phyloP scores from a whole-genome alignment of 1,140 invertebrate genomes.

The Conus betulinus region DNA sequence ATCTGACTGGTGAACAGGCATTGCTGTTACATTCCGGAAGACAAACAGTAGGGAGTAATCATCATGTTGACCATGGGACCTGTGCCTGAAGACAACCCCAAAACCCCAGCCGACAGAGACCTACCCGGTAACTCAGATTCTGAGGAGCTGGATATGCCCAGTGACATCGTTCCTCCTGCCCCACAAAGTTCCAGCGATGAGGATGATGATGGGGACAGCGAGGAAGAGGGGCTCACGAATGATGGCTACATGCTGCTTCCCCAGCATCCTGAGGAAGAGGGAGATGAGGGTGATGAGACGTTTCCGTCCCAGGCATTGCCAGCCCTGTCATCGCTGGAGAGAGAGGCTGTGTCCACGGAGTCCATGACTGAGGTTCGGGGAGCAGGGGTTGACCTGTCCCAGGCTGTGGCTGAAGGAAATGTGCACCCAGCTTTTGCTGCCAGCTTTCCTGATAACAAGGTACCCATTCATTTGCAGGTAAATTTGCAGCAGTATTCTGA shows the following conservation, averaged over 20 bases:
- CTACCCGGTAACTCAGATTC: neutral
- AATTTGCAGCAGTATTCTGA: neutral
- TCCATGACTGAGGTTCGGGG: slow-evolving; percentile 23
- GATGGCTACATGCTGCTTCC: slow-evolving; percentile 44
- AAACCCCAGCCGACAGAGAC: slow-evolving; percentile 31
- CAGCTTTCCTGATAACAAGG: slow-evolving; percentile 26
- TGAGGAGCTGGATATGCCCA: slow-evolving; percentile 34
- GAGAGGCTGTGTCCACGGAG: neutral
- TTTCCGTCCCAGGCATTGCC: neutral
- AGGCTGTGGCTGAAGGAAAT: slow-evolving; percentile 3
- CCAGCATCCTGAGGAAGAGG: slow-evolving; percentile 37
- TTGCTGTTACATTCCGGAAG: no score
- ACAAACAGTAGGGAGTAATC: no score
- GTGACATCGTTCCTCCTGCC: slow-evolving; percentile 18
- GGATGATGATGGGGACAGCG: slow-evolving; percentile 36
- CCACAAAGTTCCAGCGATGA: slow-evolving; percentile 35
- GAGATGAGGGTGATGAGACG: neutral
- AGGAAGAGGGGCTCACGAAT: neutral
- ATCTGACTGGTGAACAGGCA: no score
- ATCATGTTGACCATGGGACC: slow-evolving; percentile 35
- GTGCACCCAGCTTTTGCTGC: slow-evolving; percentile 28
- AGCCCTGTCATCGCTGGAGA: neutral
- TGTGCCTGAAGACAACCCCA: slow-evolving; percentile 38
- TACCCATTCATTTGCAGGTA: slow-evolving; percentile 36
- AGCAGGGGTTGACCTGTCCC: neutral